phyloP scores from a whole-genome alignment of 92 coral and sea anemone genomes.

The Palythoa heliodiscus region DNA sequence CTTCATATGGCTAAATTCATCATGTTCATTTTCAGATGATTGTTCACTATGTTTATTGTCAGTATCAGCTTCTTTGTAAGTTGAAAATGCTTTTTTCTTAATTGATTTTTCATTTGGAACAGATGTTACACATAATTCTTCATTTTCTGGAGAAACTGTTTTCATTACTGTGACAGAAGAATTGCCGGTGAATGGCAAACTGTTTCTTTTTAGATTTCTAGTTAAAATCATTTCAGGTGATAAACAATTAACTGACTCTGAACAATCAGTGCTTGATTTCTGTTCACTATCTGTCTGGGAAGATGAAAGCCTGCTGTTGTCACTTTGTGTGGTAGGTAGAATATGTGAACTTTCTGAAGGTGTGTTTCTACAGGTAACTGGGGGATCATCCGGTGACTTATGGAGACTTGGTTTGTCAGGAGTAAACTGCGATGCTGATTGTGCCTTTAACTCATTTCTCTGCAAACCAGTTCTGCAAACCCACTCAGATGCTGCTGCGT shows the following conservation, averaged over 20 bases:
- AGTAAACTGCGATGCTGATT: neutral
- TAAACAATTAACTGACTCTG: neutral
- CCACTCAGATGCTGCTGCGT: constrained; percentile 83
- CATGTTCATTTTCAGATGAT: neutral
- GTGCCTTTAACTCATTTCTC: neutral
- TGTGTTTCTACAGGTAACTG: neutral
- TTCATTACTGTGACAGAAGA: neutral
- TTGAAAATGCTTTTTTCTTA: neutral
- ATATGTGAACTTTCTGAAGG: constrained; percentile 1
- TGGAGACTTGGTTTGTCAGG: constrained; percentile 10
- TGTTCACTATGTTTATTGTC: neutral
- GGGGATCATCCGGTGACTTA: neutral
- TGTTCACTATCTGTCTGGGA: constrained; percentile 12
- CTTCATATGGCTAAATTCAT: neutral
- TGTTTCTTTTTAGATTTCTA: neutral
- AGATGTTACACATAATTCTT: neutral
- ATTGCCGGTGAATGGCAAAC: neutral
- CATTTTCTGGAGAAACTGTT: neutral
- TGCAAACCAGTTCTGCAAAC: neutral
- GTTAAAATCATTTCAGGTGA: neutral
- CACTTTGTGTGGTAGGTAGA: neutral
- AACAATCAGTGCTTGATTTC: constrained; percentile 14
- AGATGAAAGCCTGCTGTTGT: neutral
- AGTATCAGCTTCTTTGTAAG: neutral
- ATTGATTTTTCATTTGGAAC: neutral